Percentiles rank a stretch among this genome's conserved stretches.
Conservation (phyloP, 2,888 invertebrate species). For the Dynastes hyllus region DNA sequence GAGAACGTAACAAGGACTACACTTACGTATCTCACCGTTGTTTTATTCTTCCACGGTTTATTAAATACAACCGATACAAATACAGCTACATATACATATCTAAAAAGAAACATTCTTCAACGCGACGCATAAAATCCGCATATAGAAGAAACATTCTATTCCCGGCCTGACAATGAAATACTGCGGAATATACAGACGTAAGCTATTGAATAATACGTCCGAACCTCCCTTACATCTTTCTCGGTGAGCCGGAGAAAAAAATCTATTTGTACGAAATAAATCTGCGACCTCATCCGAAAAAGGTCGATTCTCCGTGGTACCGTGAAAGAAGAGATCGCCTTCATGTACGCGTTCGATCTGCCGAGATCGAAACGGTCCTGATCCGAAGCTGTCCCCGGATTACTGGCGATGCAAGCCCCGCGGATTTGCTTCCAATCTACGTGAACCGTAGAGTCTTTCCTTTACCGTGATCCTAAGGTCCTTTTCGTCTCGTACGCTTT, state of each 20-base stretch:
- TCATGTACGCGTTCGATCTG: slow-evolving; percentile 22
- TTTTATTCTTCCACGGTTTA: not conserved
- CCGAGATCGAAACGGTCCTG: slow-evolving; percentile 31
- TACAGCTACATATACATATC: no score
- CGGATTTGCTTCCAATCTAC: slow-evolving; percentile 54
- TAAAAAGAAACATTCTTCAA: no score
- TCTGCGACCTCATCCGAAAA: slow-evolving; percentile 3
- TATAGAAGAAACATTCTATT: no score
- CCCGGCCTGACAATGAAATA: not conserved
- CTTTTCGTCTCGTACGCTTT: slow-evolving; percentile 6
- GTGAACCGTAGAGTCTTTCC: slow-evolving; percentile 48
- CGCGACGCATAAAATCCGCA: no score
- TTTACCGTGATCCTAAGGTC: not conserved
- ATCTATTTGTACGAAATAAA: slow-evolving; percentile 33
- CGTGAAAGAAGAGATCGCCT: slow-evolving; percentile 4
- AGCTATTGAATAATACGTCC: slow-evolving; percentile 15
- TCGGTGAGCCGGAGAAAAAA: not conserved
- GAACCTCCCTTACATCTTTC: not conserved
- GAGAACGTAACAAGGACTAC: no score
- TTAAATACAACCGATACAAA: no score
- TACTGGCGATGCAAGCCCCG: slow-evolving; percentile 51
- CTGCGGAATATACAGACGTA: not conserved
- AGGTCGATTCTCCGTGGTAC: slow-evolving; percentile 12
- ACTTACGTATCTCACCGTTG: no score
- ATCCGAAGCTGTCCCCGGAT: slow-evolving; percentile 51